Evolutionary conservation across 2,888 invertebrate species (phyloP).

Genomic region (Tenthredo amoena): DNA sequence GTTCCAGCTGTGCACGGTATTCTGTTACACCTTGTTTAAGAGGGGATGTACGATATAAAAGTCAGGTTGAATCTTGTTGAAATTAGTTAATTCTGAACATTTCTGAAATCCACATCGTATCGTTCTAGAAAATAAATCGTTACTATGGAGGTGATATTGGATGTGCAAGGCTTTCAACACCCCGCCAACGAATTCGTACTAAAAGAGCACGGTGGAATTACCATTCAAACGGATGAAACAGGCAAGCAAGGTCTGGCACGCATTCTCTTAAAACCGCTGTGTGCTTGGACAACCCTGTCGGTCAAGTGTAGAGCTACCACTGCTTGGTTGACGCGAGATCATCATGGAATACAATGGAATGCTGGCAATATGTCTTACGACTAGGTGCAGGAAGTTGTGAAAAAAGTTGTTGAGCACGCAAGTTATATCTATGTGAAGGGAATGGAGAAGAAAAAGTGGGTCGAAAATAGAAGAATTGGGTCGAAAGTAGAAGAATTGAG

Average conservation of each 20-base stretch:
- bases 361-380: slow-evolving; percentile 41
- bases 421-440: not conserved
- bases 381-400: not conserved
- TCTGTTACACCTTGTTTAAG: too few relatives aligned
- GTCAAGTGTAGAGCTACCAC: slow-evolving; percentile 33
- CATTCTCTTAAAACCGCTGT: slow-evolving; percentile 49
- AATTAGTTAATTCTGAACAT: too few relatives aligned
- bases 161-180: slow-evolving; percentile 53
- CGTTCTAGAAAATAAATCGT: not conserved
- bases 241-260: not conserved
- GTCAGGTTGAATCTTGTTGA: too few relatives aligned
- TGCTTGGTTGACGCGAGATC: slow-evolving; percentile 43
- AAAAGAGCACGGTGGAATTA: slow-evolving; percentile 50
- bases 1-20: too few relatives aligned
- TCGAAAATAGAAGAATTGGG: too few relatives aligned
- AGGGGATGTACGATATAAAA: too few relatives aligned
- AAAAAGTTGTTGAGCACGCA: slow-evolving; percentile 25
- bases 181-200: slow-evolving; percentile 48
- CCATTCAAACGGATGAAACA: not conserved
- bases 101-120: too few relatives aligned
- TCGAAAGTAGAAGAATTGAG: too few relatives aligned
- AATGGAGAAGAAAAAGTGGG: too few relatives aligned
- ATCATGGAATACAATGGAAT: slow-evolving; percentile 39
- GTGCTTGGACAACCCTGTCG: slow-evolving; percentile 33
- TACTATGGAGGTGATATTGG: slow-evolving; percentile 23